These are phyloP conservation scores for Passer montanus DNA, from an alignment of 2,113 vertebrate genomes.

Conservation along the genomic window DNA sequence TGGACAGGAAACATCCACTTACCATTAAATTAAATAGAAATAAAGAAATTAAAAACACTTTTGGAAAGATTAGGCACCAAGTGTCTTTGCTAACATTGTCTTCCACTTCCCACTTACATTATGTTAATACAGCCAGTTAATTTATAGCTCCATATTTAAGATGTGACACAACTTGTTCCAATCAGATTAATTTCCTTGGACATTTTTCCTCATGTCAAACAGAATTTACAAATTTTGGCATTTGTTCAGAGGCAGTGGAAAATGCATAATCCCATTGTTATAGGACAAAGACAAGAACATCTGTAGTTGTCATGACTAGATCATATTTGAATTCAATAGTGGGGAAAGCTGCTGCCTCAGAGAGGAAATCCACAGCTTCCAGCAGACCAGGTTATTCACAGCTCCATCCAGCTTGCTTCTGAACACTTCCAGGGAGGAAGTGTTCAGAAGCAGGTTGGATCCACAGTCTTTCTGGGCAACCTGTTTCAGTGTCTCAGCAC, in stretches of 20 bases:
- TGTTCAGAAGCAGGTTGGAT: background rate
- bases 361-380: background rate
- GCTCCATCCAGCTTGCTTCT: background rate
- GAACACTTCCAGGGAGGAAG: background rate
- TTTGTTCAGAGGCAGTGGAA: slow-evolving; percentile 9
- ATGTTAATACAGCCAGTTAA: background rate
- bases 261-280: background rate
- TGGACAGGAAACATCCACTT: background rate
- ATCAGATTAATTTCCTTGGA: background rate
- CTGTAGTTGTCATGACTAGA: background rate
- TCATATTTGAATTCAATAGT: background rate
- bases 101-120: background rate
- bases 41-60: background rate
- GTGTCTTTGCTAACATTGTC: background rate
- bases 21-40: background rate
- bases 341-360: background rate
- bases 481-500: background rate
- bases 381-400: background rate
- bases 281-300: background rate
- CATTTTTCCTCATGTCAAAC: background rate
- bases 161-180: background rate
- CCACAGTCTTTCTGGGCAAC: background rate
- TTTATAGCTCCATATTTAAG: background rate
- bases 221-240: slow-evolving; percentile 10
- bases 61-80: background rate